Percentiles rank a stretch among this genome's conserved stretches.
Evolutionary conservation across 2,888 invertebrate genomes (phyloP).

Genomic region (Amblyjoppa fuscipennis): DNA sequence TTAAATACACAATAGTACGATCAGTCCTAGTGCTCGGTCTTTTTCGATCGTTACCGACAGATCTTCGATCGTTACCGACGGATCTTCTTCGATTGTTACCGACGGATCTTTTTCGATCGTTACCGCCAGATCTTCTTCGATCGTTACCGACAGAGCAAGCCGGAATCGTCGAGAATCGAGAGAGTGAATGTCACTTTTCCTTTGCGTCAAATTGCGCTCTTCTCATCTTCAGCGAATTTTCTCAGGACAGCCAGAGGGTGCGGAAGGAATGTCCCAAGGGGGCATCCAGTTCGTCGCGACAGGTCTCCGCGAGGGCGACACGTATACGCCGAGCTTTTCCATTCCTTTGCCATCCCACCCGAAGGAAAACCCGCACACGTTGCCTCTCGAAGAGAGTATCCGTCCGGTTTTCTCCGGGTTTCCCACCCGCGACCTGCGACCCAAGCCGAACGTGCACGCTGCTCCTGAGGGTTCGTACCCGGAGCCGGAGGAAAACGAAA

Average conservation of each 20-base stretch:
- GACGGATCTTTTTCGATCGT: no score
- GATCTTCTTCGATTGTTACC: no score
- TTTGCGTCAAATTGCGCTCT: no score
- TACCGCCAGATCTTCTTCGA: no score
- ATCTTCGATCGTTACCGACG: no score
- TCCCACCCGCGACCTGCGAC: conserved; percentile 29
- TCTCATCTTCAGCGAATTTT: conserved; percentile 3
- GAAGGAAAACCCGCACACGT: conserved; percentile 33
- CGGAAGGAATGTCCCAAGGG: conserved; percentile 50
- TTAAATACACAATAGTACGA: no score
- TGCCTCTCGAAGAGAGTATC: conserved; percentile 24
- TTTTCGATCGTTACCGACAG: no score
- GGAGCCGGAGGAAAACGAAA: conserved; percentile 77
- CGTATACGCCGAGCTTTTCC: conserved; percentile 65
- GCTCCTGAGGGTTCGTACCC: not conserved
- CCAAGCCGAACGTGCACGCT: not conserved
- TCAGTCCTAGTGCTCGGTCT: no score
- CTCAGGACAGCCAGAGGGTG: conserved; percentile 46
- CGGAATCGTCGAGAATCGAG: no score
- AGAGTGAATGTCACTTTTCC: no score
- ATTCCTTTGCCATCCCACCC: conserved; percentile 31
- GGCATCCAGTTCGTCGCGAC: conserved; percentile 35
- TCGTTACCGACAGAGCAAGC: no score
- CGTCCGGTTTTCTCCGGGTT: conserved; percentile 45
- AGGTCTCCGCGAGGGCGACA: conserved; percentile 35